Conservation (phyloP, 1,140 invertebrate genomes). For the Elysia chlorotica region DNA sequence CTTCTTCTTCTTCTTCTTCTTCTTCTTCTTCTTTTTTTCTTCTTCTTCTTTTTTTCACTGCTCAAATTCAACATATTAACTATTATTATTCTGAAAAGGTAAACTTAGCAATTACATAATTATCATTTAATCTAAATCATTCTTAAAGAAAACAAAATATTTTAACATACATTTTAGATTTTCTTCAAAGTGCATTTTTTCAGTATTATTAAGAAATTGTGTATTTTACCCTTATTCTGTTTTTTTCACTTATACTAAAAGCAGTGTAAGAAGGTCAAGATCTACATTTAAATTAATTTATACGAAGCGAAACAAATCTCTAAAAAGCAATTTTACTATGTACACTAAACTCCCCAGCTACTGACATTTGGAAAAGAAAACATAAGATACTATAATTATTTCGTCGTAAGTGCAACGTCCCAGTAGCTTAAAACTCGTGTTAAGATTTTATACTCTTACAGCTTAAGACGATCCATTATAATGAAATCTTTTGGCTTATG, state of each 20-base stretch:
- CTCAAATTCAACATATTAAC: neutral
- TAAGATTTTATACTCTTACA: too few species aligned
- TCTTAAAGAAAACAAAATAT: neutral
- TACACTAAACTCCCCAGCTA: too few species aligned
- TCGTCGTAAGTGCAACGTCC: too few species aligned
- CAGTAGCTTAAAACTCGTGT: too few species aligned
- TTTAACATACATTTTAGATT: neutral
- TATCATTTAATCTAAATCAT: neutral
- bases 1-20: neutral
- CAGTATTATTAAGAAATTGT: neutral
- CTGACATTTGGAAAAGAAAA: too few species aligned
- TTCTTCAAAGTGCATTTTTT: neutral
- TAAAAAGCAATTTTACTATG: too few species aligned
- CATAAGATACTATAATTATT: too few species aligned
- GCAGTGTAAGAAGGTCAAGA: too few species aligned
- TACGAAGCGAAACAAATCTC: too few species aligned
- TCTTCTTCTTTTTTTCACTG: constrained; percentile 2
- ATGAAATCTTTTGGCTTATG: too few species aligned
- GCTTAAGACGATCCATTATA: too few species aligned
- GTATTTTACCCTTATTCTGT: neutral
- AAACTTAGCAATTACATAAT: neutral
- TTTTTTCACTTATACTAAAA: neutral
- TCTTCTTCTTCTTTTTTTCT: constrained; percentile 1
- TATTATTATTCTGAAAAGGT: neutral
- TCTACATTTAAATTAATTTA: too few species aligned